Evolutionary conservation across 23 tunicate species (phyloP).

Genomic region (Aplidium turbinatum): DNA sequence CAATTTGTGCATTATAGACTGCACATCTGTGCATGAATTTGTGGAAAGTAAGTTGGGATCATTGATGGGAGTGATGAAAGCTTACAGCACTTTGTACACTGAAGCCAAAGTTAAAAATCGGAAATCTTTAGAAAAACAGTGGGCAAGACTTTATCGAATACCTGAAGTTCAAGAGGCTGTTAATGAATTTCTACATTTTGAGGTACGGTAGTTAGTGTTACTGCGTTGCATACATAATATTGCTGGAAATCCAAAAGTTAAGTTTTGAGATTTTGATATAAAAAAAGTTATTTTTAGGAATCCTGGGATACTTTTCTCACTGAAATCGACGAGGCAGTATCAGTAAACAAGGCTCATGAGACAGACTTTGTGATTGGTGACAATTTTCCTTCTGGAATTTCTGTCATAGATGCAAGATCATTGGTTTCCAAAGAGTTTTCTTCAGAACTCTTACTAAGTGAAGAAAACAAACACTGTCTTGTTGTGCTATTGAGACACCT

Average conservation of each 20-base stretch:
- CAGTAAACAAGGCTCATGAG: neutral
- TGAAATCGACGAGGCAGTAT: constrained; percentile 30
- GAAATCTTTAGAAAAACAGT: constrained; percentile 34
- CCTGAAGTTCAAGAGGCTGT: constrained; percentile 37
- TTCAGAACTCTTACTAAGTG: constrained; percentile 6
- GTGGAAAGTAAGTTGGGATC: constrained; percentile 31
- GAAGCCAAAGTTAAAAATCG: constrained; percentile 11
- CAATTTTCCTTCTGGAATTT: constrained; percentile 7
- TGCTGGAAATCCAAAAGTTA: neutral
- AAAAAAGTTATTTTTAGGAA: neutral
- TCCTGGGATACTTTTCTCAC: constrained; percentile 51
- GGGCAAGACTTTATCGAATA: constrained; percentile 17
- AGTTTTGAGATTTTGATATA: neutral
- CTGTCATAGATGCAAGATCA: constrained; percentile 40
- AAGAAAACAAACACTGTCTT: constrained; percentile 19
- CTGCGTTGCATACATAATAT: neutral
- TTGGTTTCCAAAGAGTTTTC: neutral
- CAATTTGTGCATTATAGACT: constrained; percentile 2
- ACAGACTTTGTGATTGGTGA: constrained; percentile 18
- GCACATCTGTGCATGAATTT: constrained; percentile 18
- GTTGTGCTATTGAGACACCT: constrained; percentile 70
- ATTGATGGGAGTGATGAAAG: constrained; percentile 37
- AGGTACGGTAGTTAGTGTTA: constrained; percentile 11
- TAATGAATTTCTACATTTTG: constrained; percentile 35
- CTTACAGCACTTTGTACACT: constrained; percentile 20